Base-by-base conservation (phyloP, 2,797 vertebrate genomes). In the Petrocephalus schoutedeni region DNA sequence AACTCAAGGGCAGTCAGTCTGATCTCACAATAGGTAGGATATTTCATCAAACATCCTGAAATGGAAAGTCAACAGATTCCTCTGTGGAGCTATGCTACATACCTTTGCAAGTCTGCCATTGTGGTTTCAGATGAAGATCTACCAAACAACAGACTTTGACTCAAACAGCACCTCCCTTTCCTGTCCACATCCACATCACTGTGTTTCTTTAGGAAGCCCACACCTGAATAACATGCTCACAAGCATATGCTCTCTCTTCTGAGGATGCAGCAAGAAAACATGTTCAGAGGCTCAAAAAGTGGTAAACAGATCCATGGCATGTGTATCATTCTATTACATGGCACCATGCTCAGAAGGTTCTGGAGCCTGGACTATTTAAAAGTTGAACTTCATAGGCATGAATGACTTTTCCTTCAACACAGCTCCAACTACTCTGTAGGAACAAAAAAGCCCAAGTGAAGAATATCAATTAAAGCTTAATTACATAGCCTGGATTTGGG, bases 381-480 rank as follows among this genome's bases (percentile, higher is more conserved):
- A 23, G 51, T 28, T 1, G 9, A 51, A 51, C 8, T 51, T 86
- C 56, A 59, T 4, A 85, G 19, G 53, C 8, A 61, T 19, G 36
- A 7, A 51, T 36, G 32, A 77, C 14, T 89, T 71, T 85, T 87
- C 84, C 82, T 86, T 85, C 82, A 71, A 87, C 84, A 67, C 51
- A 36, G 16, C 90, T 87, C 87, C 80, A 85, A 61, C 51, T 87
- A 57, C 85, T 87, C 54, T 21, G 28, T n/a, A 19, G 16, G 10
- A 10, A 28, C 7, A 67, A 85, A 88, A 89, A 85, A 59, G 57
- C 88, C 51, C 82, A 45, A 87, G 88, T 80, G 71, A 56, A 45
- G n/a, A 86, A 88, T 89, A 90, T 91, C 88, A 91, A 92, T 92
- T 91, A 91, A 91, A 89, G 90, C 91, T 90, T 90, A 93, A 94